Base-by-base conservation (phyloP, 2,113 vertebrate species). In the Ochotona curzoniae region DNA sequence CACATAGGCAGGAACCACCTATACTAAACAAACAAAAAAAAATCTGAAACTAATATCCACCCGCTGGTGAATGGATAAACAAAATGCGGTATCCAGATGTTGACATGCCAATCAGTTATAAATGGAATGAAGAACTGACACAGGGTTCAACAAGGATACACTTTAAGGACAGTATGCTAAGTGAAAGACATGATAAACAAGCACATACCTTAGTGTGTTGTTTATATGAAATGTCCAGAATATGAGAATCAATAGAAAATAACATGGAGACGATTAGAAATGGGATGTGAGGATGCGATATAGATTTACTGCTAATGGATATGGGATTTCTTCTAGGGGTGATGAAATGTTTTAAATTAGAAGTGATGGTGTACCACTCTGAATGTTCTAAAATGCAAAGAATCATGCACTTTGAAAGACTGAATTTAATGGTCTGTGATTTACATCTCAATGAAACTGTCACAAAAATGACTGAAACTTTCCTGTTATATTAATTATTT, bases 401-500 rank as follows among this genome's bases (percentile, higher is more conserved):
- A 44, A 67, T 7, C 44, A 30, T 78, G 76, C 4, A 57, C 5
- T 93, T 76, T 57, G 44, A 80, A 80, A 87, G n/a, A 25, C 30
- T 67, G 3, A 71, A 63, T 47, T 90, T 95, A 84, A 89, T 69
- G n/a, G 21, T 57, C 51, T 86, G 25, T 83, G 64, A 93, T 69
- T 90, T 88, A 87, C 38, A 64, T 64, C 25, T 71, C 60, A 80
- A 32, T 84, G 51, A 85, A 91, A 91, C 21, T 81, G 2, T 57
- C 85, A 80, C 26, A 73, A 64, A 93, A 85, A 73, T 71, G 35
- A 80, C n/a, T 32, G 57, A 92, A 61, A 15, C 20, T 38, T 47
- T n/a, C 13, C 10, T 83, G 26, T 80, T 90, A 75, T 28, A 87
- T 93, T 64, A 91, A 5, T 80, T 51, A 44, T 87, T 81, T 86